A percentile compares a stretch with the other conserved stretches of the same genome.
These are phyloP conservation scores for Hyalella azteca DNA, from an alignment of 2,888 invertebrate genomes.

Conservation along the genomic window DNA sequence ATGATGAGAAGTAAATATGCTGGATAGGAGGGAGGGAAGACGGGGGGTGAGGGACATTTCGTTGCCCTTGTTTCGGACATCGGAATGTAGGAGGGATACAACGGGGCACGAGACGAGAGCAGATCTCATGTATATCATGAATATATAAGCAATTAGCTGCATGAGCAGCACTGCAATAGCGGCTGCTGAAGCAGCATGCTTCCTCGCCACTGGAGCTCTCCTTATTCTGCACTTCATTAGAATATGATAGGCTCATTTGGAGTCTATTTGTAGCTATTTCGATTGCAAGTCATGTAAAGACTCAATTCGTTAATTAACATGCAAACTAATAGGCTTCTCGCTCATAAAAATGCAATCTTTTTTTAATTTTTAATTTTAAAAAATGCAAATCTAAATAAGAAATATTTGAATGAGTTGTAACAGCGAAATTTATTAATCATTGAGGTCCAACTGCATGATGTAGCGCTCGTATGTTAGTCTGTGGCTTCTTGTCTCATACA, in stretches of 20 bases:
- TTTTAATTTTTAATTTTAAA: background rate
- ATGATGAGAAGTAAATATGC: background rate
- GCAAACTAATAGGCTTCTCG: background rate
- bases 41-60: background rate
- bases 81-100: background rate
- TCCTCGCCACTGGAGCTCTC: background rate
- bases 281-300: background rate
- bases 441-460: background rate
- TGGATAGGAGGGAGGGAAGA: background rate
- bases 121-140: slow-evolving; percentile 22
- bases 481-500: background rate
- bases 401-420: background rate
- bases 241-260: slow-evolving; percentile 2
- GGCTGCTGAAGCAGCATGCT: slow-evolving; percentile 3
- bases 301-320: background rate
- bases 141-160: slow-evolving; percentile 22
- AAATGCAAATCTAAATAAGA: background rate
- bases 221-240: slow-evolving; percentile 6
- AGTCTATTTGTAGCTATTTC: background rate
- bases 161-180: background rate
- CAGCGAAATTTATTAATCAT: background rate
- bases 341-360: slow-evolving; percentile 1
- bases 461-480: background rate
- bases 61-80: background rate
- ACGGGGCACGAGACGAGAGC: background rate